These are phyloP conservation scores for Acanthochromis polyacanthus DNA, from an alignment of 2,113 vertebrate species.

Conservation along the genomic window DNA sequence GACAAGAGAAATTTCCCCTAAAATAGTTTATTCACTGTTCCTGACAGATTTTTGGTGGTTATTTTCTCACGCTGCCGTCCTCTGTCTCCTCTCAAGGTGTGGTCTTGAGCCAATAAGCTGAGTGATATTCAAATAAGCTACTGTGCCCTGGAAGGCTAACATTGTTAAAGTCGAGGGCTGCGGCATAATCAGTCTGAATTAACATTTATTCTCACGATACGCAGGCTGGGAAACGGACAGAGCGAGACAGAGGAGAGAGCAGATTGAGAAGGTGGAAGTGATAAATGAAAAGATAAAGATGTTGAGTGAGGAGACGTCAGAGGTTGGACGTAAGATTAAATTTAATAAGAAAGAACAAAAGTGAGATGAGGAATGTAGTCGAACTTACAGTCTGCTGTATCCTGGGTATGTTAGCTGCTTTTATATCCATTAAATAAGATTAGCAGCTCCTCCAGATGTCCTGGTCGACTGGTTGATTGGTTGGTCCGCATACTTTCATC, in stretches of 20 bases:
- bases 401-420: background rate
- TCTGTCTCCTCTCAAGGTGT: background rate
- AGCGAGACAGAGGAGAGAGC: background rate
- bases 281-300: background rate
- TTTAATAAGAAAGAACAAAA: background rate
- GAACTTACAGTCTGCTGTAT: background rate
- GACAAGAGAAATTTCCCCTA: background rate
- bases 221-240: slow-evolving; percentile 4
- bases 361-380: background rate
- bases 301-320: background rate
- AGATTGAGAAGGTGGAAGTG: background rate
- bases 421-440: too few relatives aligned
- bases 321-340: background rate
- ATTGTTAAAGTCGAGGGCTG: slow-evolving; percentile 33
- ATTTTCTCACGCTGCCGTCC: background rate
- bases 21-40: background rate
- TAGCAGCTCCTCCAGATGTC: too few relatives aligned
- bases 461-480: too few relatives aligned
- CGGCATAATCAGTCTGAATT: slow-evolving; percentile 44
- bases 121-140: slow-evolving; percentile 18
- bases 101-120: background rate
- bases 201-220: slow-evolving; percentile 17
- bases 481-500: too few relatives aligned
- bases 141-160: slow-evolving; percentile 13
- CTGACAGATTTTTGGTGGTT: background rate